phyloP scores from a whole-genome alignment of 37 sponge, comb jelly and placozoan genomes.

The Hexactinellida sp. region DNA sequence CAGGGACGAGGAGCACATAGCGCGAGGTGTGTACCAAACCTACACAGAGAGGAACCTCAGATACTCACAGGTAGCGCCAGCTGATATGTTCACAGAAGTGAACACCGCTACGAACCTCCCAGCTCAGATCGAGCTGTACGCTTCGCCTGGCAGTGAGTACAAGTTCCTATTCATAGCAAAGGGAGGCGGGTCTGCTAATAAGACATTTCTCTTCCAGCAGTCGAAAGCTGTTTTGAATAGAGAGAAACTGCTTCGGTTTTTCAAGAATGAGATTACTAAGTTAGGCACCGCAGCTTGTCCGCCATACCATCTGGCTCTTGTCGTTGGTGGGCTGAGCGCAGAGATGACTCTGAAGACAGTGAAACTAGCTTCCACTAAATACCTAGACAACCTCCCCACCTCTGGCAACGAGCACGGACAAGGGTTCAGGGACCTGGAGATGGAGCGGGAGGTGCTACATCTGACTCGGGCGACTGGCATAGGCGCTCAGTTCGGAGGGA shows the following conservation, averaged over 20 bases:
- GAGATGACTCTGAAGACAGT: constrained; percentile 39
- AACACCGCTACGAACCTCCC: constrained; percentile 42
- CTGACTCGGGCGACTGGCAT: constrained; percentile 27
- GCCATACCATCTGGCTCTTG: constrained; percentile 36
- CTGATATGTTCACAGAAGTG: constrained; percentile 37
- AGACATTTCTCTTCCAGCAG: constrained; percentile 42
- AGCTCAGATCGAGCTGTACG: constrained; percentile 35
- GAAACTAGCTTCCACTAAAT: constrained; percentile 27
- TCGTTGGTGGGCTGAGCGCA: constrained; percentile 31
- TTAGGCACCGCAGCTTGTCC: constrained; percentile 43
- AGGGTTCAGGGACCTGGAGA: constrained; percentile 28
- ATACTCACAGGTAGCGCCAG: constrained; percentile 34
- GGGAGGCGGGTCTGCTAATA: constrained; percentile 43
- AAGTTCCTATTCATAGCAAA: constrained; percentile 38
- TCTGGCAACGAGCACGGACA: constrained; percentile 30
- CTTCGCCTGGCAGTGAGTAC: constrained; percentile 22
- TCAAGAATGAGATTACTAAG: constrained; percentile 23
- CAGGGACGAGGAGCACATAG: constrained; percentile 20
- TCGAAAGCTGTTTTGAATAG: constrained; percentile 35
- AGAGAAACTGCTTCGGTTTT: constrained; percentile 20
- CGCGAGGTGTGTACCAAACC: constrained; percentile 29
- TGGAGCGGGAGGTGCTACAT: constrained; percentile 20
- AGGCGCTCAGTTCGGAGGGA: constrained; percentile 47
- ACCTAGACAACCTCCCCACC: constrained; percentile 28
- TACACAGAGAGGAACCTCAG: constrained; percentile 31